Evolutionary conservation across 2,797 vertebrate species (phyloP).

Genomic region (Muscicapa comitata): DNA sequence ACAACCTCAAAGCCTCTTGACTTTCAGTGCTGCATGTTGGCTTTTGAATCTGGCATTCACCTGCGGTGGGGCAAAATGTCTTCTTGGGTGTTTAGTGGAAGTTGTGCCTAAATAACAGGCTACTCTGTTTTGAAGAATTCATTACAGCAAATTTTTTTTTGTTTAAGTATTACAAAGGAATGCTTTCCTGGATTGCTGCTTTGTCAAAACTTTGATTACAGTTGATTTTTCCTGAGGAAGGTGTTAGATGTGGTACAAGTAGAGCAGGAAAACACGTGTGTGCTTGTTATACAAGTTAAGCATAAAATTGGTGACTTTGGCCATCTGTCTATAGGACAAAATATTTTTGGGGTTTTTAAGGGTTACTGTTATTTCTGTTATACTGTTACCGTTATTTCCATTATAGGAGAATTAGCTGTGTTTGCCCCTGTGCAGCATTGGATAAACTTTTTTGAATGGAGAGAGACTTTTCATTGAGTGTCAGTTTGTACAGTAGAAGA

Average conservation of each 20-base stretch:
- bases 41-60: not conserved
- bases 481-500: not conserved
- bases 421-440: not conserved
- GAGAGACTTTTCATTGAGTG: not conserved
- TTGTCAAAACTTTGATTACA: not conserved
- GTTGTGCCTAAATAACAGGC: not conserved
- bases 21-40: not conserved
- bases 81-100: not conserved
- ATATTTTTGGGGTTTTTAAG: not conserved
- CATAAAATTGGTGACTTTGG: not conserved
- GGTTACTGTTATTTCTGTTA: not conserved
- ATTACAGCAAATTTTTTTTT: not conserved
- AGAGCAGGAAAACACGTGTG: not conserved
- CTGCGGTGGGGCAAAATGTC: not conserved
- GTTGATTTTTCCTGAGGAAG: not conserved
- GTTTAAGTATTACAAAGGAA: not conserved
- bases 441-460: not conserved
- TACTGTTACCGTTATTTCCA: not conserved
- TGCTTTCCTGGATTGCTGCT: not conserved
- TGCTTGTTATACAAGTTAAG: not conserved
- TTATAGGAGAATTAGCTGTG: not conserved
- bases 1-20: not conserved
- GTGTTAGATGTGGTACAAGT: not conserved
- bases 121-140: not conserved
- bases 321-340: not conserved